phyloP scores from a whole-genome alignment of 2,797 vertebrate genomes.

The Scarus forsteni region DNA sequence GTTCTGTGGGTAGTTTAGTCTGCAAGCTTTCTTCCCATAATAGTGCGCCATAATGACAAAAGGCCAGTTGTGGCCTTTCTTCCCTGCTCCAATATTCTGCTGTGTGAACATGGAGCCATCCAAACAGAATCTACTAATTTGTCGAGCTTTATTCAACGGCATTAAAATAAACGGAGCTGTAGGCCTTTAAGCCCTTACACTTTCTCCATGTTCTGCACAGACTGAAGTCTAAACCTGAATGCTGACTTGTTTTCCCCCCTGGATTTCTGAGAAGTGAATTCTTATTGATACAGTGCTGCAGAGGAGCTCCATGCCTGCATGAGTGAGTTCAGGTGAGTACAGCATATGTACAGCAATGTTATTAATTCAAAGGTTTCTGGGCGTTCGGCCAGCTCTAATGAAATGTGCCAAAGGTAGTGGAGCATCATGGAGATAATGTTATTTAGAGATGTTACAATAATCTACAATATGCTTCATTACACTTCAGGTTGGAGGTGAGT shows the following conservation, averaged over 20 bases:
- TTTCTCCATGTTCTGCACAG: too few relatives aligned
- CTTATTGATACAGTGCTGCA: background rate
- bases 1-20: too few relatives aligned
- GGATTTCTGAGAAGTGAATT: conserved; percentile 1
- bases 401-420: conserved; percentile 39
- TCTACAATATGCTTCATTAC: conserved; percentile 57
- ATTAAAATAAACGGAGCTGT: too few relatives aligned
- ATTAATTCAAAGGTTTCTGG: conserved; percentile 72
- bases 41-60: too few relatives aligned
- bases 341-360: conserved; percentile 48
- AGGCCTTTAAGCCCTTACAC: too few relatives aligned
- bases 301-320: conserved; percentile 12
- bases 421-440: conserved; percentile 54
- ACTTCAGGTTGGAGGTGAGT: conserved; percentile 47
- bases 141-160: too few relatives aligned
- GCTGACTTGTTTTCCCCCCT: conserved; percentile 3
- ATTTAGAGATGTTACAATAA: conserved; percentile 62
- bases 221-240: conserved; percentile 4
- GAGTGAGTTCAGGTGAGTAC: conserved; percentile 43
- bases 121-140: too few relatives aligned
- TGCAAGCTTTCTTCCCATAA: too few relatives aligned
- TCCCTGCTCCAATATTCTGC: too few relatives aligned
- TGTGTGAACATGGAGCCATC: too few relatives aligned
- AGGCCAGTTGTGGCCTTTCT: too few relatives aligned
- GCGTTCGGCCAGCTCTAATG: conserved; percentile 48